These are phyloP conservation scores for Xenops minutus DNA, from an alignment of 2,797 vertebrate genomes.

Conservation along the genomic window DNA sequence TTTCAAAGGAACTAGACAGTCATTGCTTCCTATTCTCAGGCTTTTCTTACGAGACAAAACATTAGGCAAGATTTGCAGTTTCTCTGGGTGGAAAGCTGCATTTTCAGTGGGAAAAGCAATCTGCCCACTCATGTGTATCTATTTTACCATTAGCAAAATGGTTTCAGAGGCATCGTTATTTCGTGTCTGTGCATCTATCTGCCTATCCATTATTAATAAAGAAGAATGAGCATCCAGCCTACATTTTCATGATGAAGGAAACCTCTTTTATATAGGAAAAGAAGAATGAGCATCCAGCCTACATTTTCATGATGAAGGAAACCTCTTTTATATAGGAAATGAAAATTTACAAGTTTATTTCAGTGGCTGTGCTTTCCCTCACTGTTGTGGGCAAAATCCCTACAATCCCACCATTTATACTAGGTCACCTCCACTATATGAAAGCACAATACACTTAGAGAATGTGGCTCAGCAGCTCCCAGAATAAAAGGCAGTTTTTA, in stretches of 20 bases:
- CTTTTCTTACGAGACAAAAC: not conserved
- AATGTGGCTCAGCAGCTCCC: conserved; percentile 4
- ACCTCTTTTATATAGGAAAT: not conserved
- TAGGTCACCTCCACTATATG: not conserved
- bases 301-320: not conserved
- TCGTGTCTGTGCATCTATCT: not conserved
- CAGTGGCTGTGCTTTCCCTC: not conserved
- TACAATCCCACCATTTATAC: not conserved
- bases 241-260: not conserved
- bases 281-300: conserved; percentile 20
- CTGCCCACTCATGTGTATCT: not conserved
- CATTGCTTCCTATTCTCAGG: not conserved
- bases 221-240: conserved; percentile 22
- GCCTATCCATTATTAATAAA: conserved; percentile 53
- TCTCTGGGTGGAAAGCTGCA: not conserved
- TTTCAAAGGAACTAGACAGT: not conserved
- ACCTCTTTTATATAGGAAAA: not conserved
- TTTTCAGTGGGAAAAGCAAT: not conserved
- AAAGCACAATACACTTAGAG: not conserved
- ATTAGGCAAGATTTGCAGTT: not conserved
- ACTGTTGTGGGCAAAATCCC: not conserved
- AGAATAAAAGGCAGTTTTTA: conserved; percentile 28
- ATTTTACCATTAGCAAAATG: conserved; percentile 31
- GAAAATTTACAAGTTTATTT: conserved; percentile 22
- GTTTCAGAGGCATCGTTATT: not conserved